Evolutionary conservation across 2,888 invertebrate species (phyloP), one percentile per base, ranked within the genome.

Genomic region (Cosmia trapezina): DNA sequence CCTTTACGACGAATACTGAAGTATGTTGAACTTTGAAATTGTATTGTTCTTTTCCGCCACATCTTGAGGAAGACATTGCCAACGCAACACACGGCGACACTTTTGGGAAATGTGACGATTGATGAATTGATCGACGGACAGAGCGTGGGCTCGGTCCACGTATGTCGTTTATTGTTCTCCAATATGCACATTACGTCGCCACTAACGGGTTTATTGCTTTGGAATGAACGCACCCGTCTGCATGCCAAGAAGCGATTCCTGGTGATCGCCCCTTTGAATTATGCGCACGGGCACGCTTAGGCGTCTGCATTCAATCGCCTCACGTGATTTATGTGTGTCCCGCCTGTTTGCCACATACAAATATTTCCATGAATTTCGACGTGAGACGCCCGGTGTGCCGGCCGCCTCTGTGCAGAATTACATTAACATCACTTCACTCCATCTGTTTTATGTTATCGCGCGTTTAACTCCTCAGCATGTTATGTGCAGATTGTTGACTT

Each of bases 181-280:
- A 88, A 93, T 93, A 94, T 94, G 93, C 93, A 93, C 92, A 93
- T 94, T 93, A 93, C 92, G 91, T 94, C 89, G 91, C 90, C 91
- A 87, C 89, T 95, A 95, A 95, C 95, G 95, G 95, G 95, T 93
- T 94, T 94, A 94, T 94, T 91, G 93, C 92, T 94, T 93, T 91
- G 91, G 91, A 95, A 94, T 94, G 93, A 91, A 93, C 90, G 89
- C 89, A 85, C 83, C 87, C 90, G 95, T 95, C 95, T 95, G 95
- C 95, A 95, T 96, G 94, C 93, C 93, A 95, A 95, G 87, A 90
- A 91, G 86, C 91, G 91, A 93, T 94, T 94, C 94, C 93, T 94
- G 94, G 95, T 95, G 94, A 94, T 94, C 94, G 95, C 93, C 93
- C 93, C 92, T 93, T 94, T 94, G 94, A 95, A 95, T 94, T 95